These are phyloP conservation scores for Diadema setosum DNA, from an alignment of 35 echinoderm and acorn worm species.

Conservation along the genomic window DNA sequence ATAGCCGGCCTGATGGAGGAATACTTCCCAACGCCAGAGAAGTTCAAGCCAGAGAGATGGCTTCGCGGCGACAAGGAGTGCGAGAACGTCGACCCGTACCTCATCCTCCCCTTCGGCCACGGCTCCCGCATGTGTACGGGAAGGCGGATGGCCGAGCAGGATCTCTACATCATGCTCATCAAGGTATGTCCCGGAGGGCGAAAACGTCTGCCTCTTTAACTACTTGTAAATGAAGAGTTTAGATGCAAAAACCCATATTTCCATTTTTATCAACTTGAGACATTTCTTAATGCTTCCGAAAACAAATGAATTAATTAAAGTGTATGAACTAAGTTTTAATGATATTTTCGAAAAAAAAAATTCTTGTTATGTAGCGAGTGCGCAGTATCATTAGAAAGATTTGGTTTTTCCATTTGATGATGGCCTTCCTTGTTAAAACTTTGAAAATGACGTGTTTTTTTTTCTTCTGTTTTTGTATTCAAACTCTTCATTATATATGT, in stretches of 20 bases:
- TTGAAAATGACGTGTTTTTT: no score
- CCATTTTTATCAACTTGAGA: no score
- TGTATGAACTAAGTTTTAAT: no score
- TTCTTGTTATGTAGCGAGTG: no score
- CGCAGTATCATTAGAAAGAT: no score
- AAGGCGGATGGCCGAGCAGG: constrained; percentile 79
- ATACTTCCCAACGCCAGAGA: constrained; percentile 68
- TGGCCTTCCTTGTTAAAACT: no score
- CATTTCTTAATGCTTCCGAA: background rate
- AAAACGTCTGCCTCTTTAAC: background rate
- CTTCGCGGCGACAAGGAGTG: constrained; percentile 29
- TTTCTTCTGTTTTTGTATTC: no score
- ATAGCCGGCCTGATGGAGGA: constrained; percentile 89
- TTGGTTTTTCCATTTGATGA: no score
- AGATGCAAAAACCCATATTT: no score
- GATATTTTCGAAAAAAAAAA: no score
- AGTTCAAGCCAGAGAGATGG: constrained; percentile 90
- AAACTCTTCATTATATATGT: no score
- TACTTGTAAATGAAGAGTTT: background rate
- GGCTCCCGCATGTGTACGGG: constrained; percentile 87
- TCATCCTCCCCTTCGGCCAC: constrained; percentile 64
- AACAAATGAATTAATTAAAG: no score
- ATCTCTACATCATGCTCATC: constrained; percentile 56
- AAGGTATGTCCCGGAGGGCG: constrained; percentile 47
- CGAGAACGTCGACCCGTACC: constrained; percentile 65